A percentile compares a stretch with the other conserved stretches of the same genome.
Conservation (phyloP, 2,797 vertebrate genomes). For the Otus scops region DNA sequence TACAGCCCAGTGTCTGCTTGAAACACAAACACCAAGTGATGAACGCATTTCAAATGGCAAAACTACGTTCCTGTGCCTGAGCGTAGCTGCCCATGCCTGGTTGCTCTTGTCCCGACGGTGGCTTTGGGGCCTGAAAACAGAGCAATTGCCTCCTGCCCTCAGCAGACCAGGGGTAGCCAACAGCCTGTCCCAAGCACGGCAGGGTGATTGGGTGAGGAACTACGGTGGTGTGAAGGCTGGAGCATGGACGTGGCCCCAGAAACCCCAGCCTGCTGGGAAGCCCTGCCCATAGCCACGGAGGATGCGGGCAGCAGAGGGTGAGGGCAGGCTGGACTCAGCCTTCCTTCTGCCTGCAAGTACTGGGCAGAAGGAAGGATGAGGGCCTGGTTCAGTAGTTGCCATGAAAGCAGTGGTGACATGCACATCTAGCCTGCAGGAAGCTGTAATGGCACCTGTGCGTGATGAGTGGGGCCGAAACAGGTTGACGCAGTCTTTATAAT, state of each 20-base stretch:
- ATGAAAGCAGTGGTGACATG: neutral
- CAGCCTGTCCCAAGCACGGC: rapidly evolving
- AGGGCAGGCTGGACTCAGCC: neutral
- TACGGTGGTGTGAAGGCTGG: neutral
- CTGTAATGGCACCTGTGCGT: neutral
- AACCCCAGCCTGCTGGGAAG: neutral
- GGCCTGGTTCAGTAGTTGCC: neutral
- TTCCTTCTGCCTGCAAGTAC: neutral
- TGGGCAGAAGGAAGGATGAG: neutral
- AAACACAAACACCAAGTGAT: neutral
- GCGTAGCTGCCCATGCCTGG: neutral
- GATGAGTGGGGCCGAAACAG: neutral
- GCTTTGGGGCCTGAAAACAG: neutral
- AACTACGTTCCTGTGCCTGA: neutral
- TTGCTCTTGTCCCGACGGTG: neutral
- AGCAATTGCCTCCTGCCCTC: neutral
- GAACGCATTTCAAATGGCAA: neutral
- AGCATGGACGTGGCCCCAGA: rapidly evolving
- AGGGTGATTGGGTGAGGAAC: neutral
- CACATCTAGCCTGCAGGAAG: neutral
- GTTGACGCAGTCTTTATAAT: neutral
- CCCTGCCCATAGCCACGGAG: rapidly evolving
- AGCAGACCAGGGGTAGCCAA: neutral
- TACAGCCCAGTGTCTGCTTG: neutral
- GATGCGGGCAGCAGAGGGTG: neutral